phyloP scores from a whole-genome alignment of 2,888 invertebrate genomes.

The Dascillus cervinus region DNA sequence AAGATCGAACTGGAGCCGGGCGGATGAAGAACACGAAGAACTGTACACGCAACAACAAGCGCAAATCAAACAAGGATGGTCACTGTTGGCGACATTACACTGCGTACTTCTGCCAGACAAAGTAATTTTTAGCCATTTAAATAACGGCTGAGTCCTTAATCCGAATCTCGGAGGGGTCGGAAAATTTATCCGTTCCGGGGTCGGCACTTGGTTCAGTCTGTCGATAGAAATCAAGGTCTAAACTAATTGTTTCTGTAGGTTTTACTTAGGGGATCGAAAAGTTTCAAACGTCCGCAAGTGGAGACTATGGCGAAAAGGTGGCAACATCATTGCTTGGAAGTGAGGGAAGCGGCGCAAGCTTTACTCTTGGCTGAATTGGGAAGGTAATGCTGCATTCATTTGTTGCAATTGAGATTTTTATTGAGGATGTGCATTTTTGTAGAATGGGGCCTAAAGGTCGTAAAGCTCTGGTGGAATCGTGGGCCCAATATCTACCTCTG shows the following conservation, averaged over 20 bases:
- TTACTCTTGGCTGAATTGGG: constrained; percentile 87
- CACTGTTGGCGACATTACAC: constrained; percentile 88
- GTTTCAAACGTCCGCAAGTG: constrained; percentile 90
- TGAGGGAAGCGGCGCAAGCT: constrained; percentile 94
- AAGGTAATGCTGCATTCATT: constrained; percentile 41
- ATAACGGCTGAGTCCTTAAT: no score
- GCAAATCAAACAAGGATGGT: constrained; percentile 97
- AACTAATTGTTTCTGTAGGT: constrained; percentile 22
- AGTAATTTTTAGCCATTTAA: constrained; percentile 41
- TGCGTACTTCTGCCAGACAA: constrained; percentile 94
- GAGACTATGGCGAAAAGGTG: constrained; percentile 96
- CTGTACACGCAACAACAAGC: constrained; percentile 79
- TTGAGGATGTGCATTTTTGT: constrained; percentile 8
- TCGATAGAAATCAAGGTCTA: no score
- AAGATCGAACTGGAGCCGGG: constrained; percentile 59
- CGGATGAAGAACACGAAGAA: constrained; percentile 77
- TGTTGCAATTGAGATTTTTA: constrained; percentile 2
- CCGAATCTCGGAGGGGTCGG: no score
- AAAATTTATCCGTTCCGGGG: no score
- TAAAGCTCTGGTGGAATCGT: constrained; percentile 86
- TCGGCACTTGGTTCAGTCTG: no score
- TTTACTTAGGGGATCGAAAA: constrained; percentile 56
- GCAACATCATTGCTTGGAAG: constrained; percentile 98
- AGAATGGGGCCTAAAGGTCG: constrained; percentile 84
- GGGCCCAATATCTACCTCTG: constrained; percentile 91